Evolutionary conservation across 2,888 invertebrate species (phyloP).

Genomic region (Anthophora plumipes): DNA sequence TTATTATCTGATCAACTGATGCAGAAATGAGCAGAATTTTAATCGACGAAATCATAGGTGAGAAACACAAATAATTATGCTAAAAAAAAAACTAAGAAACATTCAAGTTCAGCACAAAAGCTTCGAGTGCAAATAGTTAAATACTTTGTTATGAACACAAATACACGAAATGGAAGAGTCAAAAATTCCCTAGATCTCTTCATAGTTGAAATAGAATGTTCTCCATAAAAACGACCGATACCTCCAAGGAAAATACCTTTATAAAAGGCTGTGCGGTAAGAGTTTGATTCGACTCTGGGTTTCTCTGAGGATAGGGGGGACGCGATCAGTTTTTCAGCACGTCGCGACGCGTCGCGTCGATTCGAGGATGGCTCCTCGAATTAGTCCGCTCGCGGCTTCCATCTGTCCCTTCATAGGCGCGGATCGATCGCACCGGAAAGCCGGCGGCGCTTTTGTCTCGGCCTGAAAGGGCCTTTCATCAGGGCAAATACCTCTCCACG

Average conservation of each 20-base stretch:
- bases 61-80: too few species aligned
- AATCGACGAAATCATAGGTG: too few species aligned
- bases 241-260: not conserved
- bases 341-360: slow-evolving; percentile 41
- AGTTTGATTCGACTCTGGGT: not conserved
- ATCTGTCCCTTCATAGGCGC: slow-evolving; percentile 48
- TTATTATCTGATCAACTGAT: too few species aligned
- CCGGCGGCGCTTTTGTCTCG: slow-evolving; percentile 64
- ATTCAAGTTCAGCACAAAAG: too few species aligned
- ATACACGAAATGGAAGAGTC: too few species aligned
- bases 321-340: slow-evolving; percentile 23
- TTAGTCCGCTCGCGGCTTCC: slow-evolving; percentile 58
- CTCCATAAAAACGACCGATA: not conserved
- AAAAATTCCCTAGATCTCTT: too few species aligned
- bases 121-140: too few species aligned
- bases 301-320: too few species aligned
- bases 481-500: slow-evolving; percentile 58
- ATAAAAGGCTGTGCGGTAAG: not conserved
- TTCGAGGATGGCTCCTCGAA: slow-evolving; percentile 58
- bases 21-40: too few species aligned
- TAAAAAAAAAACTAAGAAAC: too few species aligned
- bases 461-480: slow-evolving; percentile 62
- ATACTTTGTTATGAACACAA: too few species aligned
- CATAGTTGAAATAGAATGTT: too few species aligned
- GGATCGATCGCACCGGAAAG: slow-evolving; percentile 63